Conservation (phyloP, 2,888 invertebrate species). For the Eupithecia subfuscata region DNA sequence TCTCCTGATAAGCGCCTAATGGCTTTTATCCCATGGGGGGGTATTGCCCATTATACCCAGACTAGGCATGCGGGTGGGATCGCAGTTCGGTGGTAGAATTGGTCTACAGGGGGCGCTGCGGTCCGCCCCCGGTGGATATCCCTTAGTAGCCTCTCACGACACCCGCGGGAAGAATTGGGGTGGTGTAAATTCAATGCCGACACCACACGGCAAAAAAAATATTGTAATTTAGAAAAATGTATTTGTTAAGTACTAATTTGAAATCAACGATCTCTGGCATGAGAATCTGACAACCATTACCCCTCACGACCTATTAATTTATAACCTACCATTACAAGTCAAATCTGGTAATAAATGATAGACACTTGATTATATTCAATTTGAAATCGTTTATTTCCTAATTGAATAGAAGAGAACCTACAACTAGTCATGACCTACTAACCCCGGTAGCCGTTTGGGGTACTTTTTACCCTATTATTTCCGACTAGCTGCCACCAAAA, state of each 20-base stretch:
- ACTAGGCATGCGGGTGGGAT: too few relatives aligned
- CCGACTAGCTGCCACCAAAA: constrained; percentile 14
- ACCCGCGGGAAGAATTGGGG: too few relatives aligned
- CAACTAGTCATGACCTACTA: constrained; percentile 33
- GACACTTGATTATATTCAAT: constrained; percentile 3
- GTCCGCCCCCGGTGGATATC: too few relatives aligned
- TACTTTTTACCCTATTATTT: constrained; percentile 22
- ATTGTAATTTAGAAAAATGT: too few relatives aligned
- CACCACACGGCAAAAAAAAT: too few relatives aligned
- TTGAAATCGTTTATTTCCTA: constrained; percentile 1
- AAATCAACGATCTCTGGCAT: neutral
- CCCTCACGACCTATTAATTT: neutral
- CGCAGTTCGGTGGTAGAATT: too few relatives aligned
- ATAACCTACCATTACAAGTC: neutral
- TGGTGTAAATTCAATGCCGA: too few relatives aligned
- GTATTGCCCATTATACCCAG: too few relatives aligned
- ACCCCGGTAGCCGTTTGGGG: constrained; percentile 23
- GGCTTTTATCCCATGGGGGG: too few relatives aligned
- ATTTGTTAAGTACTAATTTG: neutral
- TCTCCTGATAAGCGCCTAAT: too few relatives aligned
- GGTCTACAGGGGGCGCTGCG: too few relatives aligned
- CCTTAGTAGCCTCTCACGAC: too few relatives aligned
- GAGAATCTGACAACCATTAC: neutral
- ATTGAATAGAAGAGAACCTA: constrained; percentile 12
- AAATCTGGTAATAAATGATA: neutral